These are phyloP conservation scores for Bruchidius siliquastri DNA, from an alignment of 2,888 invertebrate species.

Conservation along the genomic window DNA sequence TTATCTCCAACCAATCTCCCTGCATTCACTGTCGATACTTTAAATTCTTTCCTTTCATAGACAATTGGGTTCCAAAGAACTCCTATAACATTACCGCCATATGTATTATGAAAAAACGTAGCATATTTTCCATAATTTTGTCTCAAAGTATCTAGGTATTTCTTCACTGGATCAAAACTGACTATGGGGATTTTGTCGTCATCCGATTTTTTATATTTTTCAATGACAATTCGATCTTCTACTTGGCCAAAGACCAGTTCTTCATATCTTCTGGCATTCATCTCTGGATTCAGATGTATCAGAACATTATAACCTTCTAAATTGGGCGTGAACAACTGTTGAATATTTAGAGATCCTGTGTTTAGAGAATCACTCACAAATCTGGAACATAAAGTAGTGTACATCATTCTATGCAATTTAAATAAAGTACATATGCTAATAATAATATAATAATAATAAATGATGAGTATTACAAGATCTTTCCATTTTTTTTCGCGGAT, in stretches of 20 bases:
- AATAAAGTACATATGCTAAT: too few relatives aligned
- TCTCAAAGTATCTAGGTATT: constrained; percentile 68
- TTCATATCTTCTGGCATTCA: constrained; percentile 49
- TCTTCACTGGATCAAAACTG: constrained; percentile 70
- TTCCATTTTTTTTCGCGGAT: too few relatives aligned
- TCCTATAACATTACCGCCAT: constrained; percentile 81
- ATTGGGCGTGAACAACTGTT: constrained; percentile 28
- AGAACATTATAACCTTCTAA: constrained; percentile 69
- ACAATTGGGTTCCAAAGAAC: constrained; percentile 77
- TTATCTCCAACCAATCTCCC: constrained; percentile 51
- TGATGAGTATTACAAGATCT: too few relatives aligned
- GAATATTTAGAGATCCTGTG: constrained; percentile 13
- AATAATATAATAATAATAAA: too few relatives aligned
- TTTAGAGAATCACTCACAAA: background rate
- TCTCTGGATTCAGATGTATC: constrained; percentile 57
- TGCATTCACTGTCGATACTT: constrained; percentile 60
- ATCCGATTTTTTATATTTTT: constrained; percentile 37
- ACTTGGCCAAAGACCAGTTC: constrained; percentile 38
- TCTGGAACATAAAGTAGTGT: background rate
- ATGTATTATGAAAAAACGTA: constrained; percentile 82
- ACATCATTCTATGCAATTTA: too few relatives aligned
- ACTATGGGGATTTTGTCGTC: constrained; percentile 61
- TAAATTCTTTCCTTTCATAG: constrained; percentile 61
- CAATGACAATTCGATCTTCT: constrained; percentile 26
- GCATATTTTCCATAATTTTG: constrained; percentile 71